These are phyloP conservation scores for Gnathonemus echidnorhynchus DNA, from an alignment of 2,113 vertebrate species.

Conservation along the genomic window DNA sequence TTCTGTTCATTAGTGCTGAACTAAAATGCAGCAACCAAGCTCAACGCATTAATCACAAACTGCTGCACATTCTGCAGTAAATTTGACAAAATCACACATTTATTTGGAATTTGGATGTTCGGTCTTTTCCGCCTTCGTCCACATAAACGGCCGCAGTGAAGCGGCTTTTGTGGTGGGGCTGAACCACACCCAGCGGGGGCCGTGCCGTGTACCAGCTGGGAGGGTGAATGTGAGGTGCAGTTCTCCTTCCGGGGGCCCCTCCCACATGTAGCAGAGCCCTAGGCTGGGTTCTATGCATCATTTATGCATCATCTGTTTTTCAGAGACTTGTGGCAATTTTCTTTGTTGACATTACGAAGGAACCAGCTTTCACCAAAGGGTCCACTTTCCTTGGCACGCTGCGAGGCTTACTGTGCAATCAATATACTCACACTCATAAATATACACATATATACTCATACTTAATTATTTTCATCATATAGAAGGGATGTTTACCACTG, in stretches of 20 bases:
- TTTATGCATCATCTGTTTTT: not conserved
- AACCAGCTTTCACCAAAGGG: not conserved
- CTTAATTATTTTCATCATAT: not conserved
- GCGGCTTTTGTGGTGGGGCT: not conserved
- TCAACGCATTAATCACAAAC: not conserved
- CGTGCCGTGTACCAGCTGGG: not conserved
- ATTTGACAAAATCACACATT: not conserved
- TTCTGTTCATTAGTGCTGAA: not conserved
- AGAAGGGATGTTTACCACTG: not conserved
- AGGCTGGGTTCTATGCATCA: not conserved
- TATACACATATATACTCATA: not conserved
- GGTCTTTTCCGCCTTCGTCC: not conserved
- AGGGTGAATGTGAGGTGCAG: not conserved
- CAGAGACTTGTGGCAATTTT: not conserved
- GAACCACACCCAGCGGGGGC: not conserved
- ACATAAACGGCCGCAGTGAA: not conserved
- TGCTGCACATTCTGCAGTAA: not conserved
- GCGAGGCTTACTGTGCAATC: not conserved
- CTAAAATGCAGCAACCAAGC: not conserved
- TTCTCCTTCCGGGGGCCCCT: not conserved
- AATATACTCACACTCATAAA: not conserved
- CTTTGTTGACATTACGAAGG: not conserved
- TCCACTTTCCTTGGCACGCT: not conserved
- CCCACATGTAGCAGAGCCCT: not conserved
- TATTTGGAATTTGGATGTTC: not conserved